A percentile compares a stretch with the other conserved stretches of the same genome.
Evolutionary conservation across 2,888 invertebrate genomes (phyloP).

Genomic region (Caenorhabditis sp.): DNA sequence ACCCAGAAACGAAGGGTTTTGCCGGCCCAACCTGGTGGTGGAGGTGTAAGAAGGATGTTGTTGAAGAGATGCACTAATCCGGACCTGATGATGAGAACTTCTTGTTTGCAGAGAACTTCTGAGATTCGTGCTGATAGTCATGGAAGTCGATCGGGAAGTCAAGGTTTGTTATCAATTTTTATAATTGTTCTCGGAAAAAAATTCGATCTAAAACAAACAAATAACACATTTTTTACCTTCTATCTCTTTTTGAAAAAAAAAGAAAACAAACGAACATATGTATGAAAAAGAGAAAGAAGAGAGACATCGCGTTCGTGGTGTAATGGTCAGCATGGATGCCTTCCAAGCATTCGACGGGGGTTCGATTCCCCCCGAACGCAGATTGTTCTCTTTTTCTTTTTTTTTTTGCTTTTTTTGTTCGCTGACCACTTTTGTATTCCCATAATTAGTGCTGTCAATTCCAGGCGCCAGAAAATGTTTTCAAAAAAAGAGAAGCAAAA

Average conservation of each 20-base stretch:
- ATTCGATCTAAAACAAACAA: too few relatives aligned
- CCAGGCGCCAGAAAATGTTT: not conserved
- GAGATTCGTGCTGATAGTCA: conserved; percentile 31
- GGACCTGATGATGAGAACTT: conserved; percentile 36
- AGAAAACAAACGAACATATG: too few relatives aligned
- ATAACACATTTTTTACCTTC: too few relatives aligned
- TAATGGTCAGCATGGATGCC: conserved; percentile 58
- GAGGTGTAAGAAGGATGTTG: conserved; percentile 35
- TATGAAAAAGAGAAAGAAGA: too few relatives aligned
- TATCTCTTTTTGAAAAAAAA: too few relatives aligned
- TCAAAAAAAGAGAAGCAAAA: not conserved
- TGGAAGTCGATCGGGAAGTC: conserved; percentile 16
- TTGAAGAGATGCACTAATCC: conserved; percentile 39
- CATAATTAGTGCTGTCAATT: not conserved
- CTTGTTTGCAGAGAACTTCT: conserved; percentile 34
- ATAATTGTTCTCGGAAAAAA: too few relatives aligned
- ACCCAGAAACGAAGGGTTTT: conserved; percentile 28
- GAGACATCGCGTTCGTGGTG: conserved; percentile 50
- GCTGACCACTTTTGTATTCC: not conserved
- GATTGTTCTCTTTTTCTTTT: conserved; percentile 6
- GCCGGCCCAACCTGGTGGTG: conserved; percentile 21
- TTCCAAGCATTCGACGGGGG: conserved; percentile 58
- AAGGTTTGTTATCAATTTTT: conserved; percentile 31
- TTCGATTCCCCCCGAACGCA: conserved; percentile 55
- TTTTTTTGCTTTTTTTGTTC: too few relatives aligned